These are phyloP conservation scores for Cephus pulcher DNA, from an alignment of 2,888 invertebrate genomes.

Conservation along the genomic window DNA sequence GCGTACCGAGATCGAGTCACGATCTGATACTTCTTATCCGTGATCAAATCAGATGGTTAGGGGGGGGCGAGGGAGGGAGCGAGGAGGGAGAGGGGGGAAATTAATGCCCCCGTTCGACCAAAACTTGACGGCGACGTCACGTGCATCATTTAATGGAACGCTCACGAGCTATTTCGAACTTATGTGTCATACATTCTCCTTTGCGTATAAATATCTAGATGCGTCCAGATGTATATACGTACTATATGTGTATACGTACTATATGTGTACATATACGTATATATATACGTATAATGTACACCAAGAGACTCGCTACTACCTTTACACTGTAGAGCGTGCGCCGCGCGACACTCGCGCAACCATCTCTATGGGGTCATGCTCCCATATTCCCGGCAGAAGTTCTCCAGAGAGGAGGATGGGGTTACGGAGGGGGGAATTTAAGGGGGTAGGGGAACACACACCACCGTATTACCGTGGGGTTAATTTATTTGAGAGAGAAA, in stretches of 20 bases:
- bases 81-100: neutral
- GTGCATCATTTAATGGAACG: constrained; percentile 41
- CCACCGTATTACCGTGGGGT: constrained; percentile 24
- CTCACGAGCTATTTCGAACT: constrained; percentile 48
- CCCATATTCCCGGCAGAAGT: constrained; percentile 13
- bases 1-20: neutral
- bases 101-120: neutral
- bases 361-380: neutral
- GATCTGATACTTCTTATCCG: neutral
- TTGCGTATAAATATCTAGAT: constrained; percentile 43
- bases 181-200: constrained; percentile 51
- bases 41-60: neutral
- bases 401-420: constrained; percentile 21
- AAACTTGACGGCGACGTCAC: neutral
- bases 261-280: neutral
- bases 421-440: neutral
- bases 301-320: neutral
- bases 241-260: neutral
- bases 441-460: constrained; percentile 13
- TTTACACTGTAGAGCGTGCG: neutral
- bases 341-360: neutral
- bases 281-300: neutral
- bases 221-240: neutral
- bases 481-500: constrained; percentile 29
- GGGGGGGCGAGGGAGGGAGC: neutral